Percentiles rank a stretch among this genome's conserved stretches.
Evolutionary conservation across 2,113 vertebrate genomes (phyloP).

Genomic region (Lasiurus borealis): DNA sequence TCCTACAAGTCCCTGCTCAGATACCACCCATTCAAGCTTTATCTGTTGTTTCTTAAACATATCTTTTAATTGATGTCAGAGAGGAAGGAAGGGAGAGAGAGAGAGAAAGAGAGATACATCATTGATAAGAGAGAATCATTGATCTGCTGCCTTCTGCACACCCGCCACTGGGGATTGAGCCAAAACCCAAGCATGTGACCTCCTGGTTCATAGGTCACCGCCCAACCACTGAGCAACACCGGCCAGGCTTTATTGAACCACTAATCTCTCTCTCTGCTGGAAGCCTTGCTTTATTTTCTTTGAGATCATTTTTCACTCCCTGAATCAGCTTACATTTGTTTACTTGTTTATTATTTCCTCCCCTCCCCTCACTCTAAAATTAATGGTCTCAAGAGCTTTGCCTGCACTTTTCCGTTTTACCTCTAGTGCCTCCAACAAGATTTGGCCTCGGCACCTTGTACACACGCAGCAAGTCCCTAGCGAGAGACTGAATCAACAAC

Average conservation of each 20-base stretch:
- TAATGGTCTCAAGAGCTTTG: constrained; percentile 28
- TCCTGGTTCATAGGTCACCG: too few species aligned
- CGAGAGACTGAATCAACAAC: constrained; percentile 11
- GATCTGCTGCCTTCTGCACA: too few species aligned
- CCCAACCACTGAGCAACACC: too few species aligned
- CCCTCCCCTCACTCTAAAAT: background rate
- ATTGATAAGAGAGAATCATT: too few species aligned
- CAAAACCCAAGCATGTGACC: too few species aligned
- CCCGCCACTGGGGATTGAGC: too few species aligned
- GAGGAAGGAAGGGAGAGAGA: too few species aligned
- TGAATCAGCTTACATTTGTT: background rate
- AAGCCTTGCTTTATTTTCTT: background rate
- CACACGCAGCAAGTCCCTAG: background rate
- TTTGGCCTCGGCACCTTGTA: background rate
- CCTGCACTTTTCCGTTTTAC: constrained; percentile 18
- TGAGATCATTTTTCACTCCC: background rate
- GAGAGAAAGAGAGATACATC: too few species aligned
- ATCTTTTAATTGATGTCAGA: too few species aligned
- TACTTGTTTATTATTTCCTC: background rate
- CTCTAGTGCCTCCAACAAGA: background rate
- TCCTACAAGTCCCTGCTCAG: background rate
- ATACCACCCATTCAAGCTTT: background rate
- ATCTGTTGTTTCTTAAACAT: too few species aligned
- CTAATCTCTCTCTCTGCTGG: background rate
- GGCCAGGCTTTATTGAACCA: background rate